Evolutionary conservation across 2,888 invertebrate species (phyloP).

Genomic region (Gnatocerus cornutus): DNA sequence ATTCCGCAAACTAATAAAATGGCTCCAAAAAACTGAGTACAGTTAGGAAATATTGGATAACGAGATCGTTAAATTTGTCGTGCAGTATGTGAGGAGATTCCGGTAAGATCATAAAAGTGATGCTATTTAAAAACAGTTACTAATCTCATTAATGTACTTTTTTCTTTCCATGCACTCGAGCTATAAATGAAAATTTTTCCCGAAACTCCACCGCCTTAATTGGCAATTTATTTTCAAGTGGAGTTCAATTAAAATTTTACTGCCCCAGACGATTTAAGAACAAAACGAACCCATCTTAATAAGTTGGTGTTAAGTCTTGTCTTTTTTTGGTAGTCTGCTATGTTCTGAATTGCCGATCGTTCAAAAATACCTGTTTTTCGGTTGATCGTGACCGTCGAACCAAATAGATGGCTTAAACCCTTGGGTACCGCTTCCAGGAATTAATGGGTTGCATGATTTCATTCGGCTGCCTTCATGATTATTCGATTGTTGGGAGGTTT

Average conservation of each 20-base stretch:
- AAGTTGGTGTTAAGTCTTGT: conserved; percentile 38
- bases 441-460: conserved; percentile 24
- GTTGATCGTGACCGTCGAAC: conserved; percentile 38
- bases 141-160: conserved; percentile 21
- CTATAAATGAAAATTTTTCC: conserved; percentile 30
- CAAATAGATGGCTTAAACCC: conserved; percentile 30
- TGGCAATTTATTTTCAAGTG: conserved; percentile 38
- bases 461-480: conserved; percentile 1
- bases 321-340: conserved; percentile 34
- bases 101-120: conserved; percentile 23
- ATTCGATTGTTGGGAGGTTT: conserved; percentile 7
- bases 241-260: conserved; percentile 43
- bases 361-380: conserved; percentile 42
- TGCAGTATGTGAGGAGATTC: conserved; percentile 17
- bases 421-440: conserved; percentile 28
- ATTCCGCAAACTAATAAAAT: conserved; percentile 6
- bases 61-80: conserved; percentile 18
- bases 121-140: conserved; percentile 31
- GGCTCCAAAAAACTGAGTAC: background rate
- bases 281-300: conserved; percentile 36
- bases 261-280: conserved; percentile 22
- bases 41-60: conserved; percentile 25
- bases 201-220: conserved; percentile 23
- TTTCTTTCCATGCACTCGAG: conserved; percentile 9
- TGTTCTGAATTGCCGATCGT: conserved; percentile 31